These are phyloP conservation scores for Gallinago stenura DNA, from an alignment of 2,797 vertebrate genomes.

Conservation along the genomic window DNA sequence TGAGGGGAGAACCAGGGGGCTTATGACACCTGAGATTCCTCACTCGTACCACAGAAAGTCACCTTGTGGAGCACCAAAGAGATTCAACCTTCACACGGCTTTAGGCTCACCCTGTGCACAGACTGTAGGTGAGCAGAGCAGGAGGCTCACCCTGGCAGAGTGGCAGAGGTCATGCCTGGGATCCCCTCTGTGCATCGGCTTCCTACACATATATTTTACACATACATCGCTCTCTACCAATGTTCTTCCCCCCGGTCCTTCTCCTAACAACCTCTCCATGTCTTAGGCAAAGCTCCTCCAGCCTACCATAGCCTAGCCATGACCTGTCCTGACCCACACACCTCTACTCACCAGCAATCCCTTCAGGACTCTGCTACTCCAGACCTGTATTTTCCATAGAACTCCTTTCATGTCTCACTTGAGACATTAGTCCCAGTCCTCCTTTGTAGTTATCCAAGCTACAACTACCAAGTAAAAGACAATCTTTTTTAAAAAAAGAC, in stretches of 20 bases:
- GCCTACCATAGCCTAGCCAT: not conserved
- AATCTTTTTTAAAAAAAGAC: not conserved
- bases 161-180: not conserved
- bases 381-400: not conserved
- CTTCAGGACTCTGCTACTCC: not conserved
- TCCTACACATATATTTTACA: not conserved
- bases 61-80: not conserved
- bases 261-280: not conserved
- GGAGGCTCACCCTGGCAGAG: not conserved
- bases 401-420: not conserved
- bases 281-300: not conserved
- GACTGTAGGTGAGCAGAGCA: not conserved
- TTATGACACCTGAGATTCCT: not conserved
- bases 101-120: not conserved
- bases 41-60: not conserved
- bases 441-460: not conserved
- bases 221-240: rapidly evolving
- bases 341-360: not conserved
- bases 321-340: not conserved
- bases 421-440: not conserved
- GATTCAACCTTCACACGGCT: not conserved
- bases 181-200: not conserved
- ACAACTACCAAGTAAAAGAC: not conserved
- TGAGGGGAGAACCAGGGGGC: no score
- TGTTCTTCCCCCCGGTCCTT: not conserved